A percentile compares a stretch with the other conserved stretches of the same genome.
These are phyloP conservation scores for Pomatorhinus ruficollis DNA, from an alignment of 2,113 vertebrate genomes.

Conservation along the genomic window DNA sequence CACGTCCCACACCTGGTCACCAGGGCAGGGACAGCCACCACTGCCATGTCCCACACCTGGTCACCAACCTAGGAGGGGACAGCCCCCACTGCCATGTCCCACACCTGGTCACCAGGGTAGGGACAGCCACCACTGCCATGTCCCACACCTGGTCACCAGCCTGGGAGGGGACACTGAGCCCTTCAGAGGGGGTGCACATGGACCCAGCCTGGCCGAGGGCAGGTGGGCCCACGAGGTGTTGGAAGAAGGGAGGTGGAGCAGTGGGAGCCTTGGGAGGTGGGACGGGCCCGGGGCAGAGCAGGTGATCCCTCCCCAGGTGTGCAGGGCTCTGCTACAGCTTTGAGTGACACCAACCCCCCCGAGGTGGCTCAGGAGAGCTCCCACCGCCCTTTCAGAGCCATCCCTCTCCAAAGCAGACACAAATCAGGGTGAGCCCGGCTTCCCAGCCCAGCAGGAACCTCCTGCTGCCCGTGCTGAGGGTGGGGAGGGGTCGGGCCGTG, in stretches of 20 bases:
- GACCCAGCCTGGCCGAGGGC: background rate
- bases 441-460: background rate
- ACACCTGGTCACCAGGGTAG: no score
- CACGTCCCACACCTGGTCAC: background rate
- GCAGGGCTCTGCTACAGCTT: background rate
- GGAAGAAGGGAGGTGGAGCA: background rate
- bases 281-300: no score
- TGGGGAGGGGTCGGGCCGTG: background rate
- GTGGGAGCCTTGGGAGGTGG: background rate
- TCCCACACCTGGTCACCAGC: background rate
- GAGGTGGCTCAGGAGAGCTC: background rate
- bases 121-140: background rate
- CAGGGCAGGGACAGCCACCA: background rate
- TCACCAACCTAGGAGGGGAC: background rate
- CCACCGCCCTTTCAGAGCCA: background rate
- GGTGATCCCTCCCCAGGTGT: background rate
- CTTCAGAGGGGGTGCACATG: accelerated
- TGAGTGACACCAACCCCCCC: no score
- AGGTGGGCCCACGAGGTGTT: no score
- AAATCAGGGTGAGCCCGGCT: background rate
- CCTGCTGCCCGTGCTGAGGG: background rate
- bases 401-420: background rate
- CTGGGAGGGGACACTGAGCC: background rate
- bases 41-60: accelerated
- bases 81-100: background rate